Percentiles rank a stretch among this genome's conserved stretches.
Conservation (phyloP, 2,113 vertebrate genomes). For the Scartelaos histophorus region DNA sequence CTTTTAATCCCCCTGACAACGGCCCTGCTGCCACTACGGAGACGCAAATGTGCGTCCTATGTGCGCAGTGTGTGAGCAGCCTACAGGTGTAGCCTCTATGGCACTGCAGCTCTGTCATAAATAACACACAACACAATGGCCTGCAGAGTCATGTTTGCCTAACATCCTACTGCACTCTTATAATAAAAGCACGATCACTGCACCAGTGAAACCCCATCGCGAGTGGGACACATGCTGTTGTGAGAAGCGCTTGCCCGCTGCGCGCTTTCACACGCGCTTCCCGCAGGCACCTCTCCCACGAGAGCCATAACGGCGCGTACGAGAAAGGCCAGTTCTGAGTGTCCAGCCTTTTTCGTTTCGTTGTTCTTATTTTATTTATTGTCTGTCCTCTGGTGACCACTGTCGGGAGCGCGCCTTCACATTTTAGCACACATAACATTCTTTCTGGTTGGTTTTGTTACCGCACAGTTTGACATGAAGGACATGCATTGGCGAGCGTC, state of each 20-base stretch:
- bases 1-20: conserved; percentile 60
- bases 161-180: no score
- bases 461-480: conserved; percentile 61
- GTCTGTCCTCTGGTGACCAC: conserved; percentile 22
- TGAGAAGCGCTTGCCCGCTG: conserved; percentile 36
- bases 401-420: conserved; percentile 22
- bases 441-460: conserved; percentile 52
- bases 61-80: neutral
- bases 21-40: conserved; percentile 23
- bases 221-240: conserved; percentile 9
- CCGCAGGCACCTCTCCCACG: conserved; percentile 30
- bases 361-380: conserved; percentile 7
- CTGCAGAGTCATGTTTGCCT: neutral
- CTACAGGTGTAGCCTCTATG: neutral
- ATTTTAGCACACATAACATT: conserved; percentile 41
- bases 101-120: neutral
- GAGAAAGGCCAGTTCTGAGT: conserved; percentile 26
- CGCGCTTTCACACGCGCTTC: conserved; percentile 33
- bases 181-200: neutral
- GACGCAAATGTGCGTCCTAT: conserved; percentile 3
- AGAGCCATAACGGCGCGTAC: conserved; percentile 3
- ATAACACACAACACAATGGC: neutral
- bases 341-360: conserved; percentile 11
- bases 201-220: conserved; percentile 15
- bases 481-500: conserved; percentile 54